Percentiles rank a stretch among this genome's conserved stretches.
phyloP scores from a whole-genome alignment of 64 coral and sea anemone species.

The Pocillopora verrucosa region DNA sequence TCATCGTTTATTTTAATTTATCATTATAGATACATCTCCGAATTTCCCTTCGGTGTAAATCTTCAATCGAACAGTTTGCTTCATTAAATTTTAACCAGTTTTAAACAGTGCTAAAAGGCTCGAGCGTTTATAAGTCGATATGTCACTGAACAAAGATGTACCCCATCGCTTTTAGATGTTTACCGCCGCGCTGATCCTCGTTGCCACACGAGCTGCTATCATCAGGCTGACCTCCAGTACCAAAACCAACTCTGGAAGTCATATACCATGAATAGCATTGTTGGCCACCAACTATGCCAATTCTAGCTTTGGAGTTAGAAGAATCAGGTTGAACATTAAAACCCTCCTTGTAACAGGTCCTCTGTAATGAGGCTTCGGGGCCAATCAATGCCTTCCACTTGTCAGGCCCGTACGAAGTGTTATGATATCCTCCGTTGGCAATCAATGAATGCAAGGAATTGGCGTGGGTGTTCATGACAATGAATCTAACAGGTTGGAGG shows the following conservation, averaged over 20 bases:
- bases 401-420: not conserved
- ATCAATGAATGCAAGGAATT: constrained; percentile 24
- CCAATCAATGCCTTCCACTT: not conserved
- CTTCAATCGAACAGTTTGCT: no score
- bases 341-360: not conserved
- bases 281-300: constrained; percentile 33
- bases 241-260: constrained; percentile 31
- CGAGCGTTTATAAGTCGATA: no score
- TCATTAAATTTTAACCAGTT: no score
- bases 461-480: not conserved
- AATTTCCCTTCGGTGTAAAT: no score
- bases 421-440: constrained; percentile 25
- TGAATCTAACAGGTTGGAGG: not conserved
- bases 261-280: not conserved
- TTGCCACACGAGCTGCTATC: constrained; percentile 17
- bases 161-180: constrained; percentile 12
- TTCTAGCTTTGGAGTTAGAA: not conserved
- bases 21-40: no score
- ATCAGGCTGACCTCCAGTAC: constrained; percentile 2
- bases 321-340: not conserved
- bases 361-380: not conserved
- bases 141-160: constrained; percentile 40
- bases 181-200: not conserved
- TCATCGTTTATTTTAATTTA: no score
- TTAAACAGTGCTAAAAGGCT: no score